Conservation (phyloP, 2,113 vertebrate species). For the Nesogale talazaci region DNA sequence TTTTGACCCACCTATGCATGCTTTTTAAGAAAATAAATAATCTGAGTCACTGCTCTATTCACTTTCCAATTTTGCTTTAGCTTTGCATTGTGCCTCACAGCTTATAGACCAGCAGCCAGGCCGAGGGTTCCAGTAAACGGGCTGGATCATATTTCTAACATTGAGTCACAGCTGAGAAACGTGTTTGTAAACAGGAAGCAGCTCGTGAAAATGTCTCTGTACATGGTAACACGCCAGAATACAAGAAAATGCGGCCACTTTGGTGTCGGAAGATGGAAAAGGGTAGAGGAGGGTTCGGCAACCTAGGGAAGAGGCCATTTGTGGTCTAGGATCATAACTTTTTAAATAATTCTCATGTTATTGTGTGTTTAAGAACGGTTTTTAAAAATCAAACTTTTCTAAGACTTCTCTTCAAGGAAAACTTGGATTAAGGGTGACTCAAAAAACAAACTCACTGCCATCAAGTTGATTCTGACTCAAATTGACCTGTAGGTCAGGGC, state of each 20-base stretch:
- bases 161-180: constrained; percentile 73
- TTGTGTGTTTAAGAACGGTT: background rate
- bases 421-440: constrained; percentile 1
- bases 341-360: background rate
- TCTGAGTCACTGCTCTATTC: background rate
- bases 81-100: constrained; percentile 60
- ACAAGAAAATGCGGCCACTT: constrained; percentile 17
- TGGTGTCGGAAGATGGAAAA: constrained; percentile 10
- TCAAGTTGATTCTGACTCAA: too few relatives aligned
- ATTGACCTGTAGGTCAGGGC: too few relatives aligned
- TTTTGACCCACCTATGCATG: background rate
- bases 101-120: background rate
- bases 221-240: background rate
- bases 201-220: constrained; percentile 57
- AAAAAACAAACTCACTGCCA: too few relatives aligned
- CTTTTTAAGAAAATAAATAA: constrained; percentile 47
- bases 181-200: constrained; percentile 74
- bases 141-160: constrained; percentile 62
- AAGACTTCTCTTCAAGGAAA: constrained; percentile 54
- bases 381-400: constrained; percentile 15
- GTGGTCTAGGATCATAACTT: background rate
- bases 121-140: constrained; percentile 68
- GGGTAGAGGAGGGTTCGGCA: background rate
- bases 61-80: constrained; percentile 52
- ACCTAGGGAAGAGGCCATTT: background rate